These are phyloP conservation scores for Caenorhabditis inopinata DNA, from an alignment of 1,140 invertebrate species.

Conservation along the genomic window DNA sequence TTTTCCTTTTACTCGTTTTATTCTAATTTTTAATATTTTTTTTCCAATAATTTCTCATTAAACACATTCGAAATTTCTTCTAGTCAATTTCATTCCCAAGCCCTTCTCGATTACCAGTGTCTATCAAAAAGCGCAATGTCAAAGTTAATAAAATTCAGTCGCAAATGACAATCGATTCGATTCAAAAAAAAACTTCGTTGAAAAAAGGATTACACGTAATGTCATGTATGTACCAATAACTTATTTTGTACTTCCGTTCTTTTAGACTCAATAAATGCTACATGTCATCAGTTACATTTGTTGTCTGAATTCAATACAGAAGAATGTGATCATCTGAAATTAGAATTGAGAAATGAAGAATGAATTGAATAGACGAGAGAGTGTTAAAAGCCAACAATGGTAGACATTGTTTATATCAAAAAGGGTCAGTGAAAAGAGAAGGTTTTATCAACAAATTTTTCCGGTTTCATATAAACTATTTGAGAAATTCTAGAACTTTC, in stretches of 20 bases:
- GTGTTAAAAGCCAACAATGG: not conserved
- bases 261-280: constrained; percentile 13
- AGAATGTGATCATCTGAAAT: constrained; percentile 2
- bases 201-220: not conserved
- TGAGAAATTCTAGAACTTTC: constrained; percentile 6
- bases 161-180: not conserved
- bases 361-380: not conserved
- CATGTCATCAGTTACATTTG: not conserved
- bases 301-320: not conserved
- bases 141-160: not conserved
- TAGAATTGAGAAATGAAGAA: not conserved
- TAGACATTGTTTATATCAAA: constrained; percentile 25
- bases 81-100: not conserved
- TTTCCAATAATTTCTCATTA: not conserved
- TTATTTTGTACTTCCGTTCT: not conserved
- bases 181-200: not conserved
- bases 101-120: not conserved
- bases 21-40: not conserved
- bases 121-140: not conserved
- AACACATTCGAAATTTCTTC: not conserved
- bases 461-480: not conserved
- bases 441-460: constrained; percentile 17
- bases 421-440: not conserved
- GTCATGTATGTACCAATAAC: not conserved
- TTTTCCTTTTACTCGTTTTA: not conserved